A percentile compares a stretch with the other conserved stretches of the same genome.
phyloP scores from a whole-genome alignment of 2,113 vertebrate species.

The Calyptomena viridis region DNA sequence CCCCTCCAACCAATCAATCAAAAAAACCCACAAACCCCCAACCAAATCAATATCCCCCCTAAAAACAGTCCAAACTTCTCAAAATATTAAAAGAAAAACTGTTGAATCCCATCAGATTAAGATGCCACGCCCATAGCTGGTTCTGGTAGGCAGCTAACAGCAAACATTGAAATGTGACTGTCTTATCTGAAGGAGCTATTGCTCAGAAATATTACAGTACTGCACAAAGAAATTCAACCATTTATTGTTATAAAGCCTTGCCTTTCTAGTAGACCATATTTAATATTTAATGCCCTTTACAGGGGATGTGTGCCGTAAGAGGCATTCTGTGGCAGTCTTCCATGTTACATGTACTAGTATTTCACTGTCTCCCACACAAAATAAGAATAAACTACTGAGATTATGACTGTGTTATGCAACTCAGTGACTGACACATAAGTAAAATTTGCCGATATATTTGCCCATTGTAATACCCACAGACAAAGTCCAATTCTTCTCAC shows the following conservation, averaged over 20 bases:
- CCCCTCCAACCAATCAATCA: neutral
- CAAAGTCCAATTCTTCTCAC: neutral
- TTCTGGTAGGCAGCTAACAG: neutral
- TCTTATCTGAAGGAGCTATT: neutral
- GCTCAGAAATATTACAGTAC: neutral
- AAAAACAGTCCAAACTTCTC: neutral
- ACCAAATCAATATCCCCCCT: neutral
- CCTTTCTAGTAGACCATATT: neutral
- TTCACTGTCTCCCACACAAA: constrained; percentile 7
- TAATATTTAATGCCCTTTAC: neutral
- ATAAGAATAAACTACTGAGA: constrained; percentile 10
- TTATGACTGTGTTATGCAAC: neutral
- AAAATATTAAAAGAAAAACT: neutral
- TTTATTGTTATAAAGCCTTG: neutral
- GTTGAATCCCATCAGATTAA: neutral
- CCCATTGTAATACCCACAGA: neutral
- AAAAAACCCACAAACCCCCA: neutral
- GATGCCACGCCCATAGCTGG: accelerated
- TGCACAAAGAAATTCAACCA: neutral
- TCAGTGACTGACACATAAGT: neutral
- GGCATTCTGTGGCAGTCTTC: neutral
- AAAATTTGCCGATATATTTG: neutral
- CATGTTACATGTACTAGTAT: neutral
- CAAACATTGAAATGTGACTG: neutral
- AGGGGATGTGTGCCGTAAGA: neutral